Percentiles rank a stretch among this genome's conserved stretches.
Evolutionary conservation across 1,140 invertebrate genomes (phyloP).

Genomic region (Heliothis virescens): DNA sequence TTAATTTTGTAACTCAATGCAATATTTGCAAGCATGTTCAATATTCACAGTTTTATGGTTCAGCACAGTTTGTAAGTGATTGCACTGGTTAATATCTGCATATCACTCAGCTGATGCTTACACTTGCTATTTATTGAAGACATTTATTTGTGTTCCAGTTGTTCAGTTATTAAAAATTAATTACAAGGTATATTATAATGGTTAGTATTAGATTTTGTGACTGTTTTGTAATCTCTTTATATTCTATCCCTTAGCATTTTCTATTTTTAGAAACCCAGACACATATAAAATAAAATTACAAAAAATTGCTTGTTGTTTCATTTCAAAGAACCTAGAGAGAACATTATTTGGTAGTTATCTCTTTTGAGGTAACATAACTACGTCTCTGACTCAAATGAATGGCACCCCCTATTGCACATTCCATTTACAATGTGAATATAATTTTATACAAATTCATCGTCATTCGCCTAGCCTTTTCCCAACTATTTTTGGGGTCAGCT

Average conservation of each 20-base stretch:
- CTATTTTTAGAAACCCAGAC: constrained; percentile 82
- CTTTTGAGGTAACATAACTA: too few relatives aligned
- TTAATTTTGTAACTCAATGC: constrained; percentile 37
- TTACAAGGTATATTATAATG: constrained; percentile 56
- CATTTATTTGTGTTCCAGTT: constrained; percentile 44
- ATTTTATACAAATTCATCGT: too few relatives aligned
- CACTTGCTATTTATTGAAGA: constrained; percentile 44
- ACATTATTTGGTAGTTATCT: too few relatives aligned
- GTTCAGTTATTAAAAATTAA: constrained; percentile 42
- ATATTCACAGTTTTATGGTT: constrained; percentile 36
- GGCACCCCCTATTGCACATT: too few relatives aligned
- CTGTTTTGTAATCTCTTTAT: constrained; percentile 79
- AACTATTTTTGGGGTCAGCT: too few relatives aligned
- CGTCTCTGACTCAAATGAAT: too few relatives aligned
- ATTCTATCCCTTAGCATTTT: constrained; percentile 79
- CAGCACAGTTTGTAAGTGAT: constrained; percentile 45
- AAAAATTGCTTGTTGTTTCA: constrained; percentile 56
- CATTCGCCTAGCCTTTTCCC: too few relatives aligned
- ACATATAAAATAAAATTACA: constrained; percentile 68
- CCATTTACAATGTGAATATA: too few relatives aligned
- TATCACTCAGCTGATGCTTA: constrained; percentile 54
- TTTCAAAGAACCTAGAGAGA: neutral
- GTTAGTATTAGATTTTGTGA: constrained; percentile 74
- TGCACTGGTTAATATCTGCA: constrained; percentile 69
- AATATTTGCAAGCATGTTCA: constrained; percentile 43